phyloP scores from a whole-genome alignment of 2,113 vertebrate genomes.

The Coturnix japonica region DNA sequence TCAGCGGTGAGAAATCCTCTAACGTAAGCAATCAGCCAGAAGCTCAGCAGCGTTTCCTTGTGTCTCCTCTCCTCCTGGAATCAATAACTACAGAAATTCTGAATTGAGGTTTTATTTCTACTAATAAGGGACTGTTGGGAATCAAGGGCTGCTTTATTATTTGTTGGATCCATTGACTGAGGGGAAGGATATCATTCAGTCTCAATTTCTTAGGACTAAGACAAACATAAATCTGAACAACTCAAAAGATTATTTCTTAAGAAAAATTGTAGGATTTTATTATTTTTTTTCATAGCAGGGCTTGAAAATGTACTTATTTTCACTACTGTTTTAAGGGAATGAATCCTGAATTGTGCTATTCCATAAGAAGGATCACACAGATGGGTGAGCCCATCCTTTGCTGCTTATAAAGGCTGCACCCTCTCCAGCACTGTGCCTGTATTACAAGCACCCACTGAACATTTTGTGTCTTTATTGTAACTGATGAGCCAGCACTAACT shows the following conservation, averaged over 20 bases:
- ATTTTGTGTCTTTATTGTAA: background rate
- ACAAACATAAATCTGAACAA: background rate
- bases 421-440: background rate
- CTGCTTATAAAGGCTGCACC: background rate
- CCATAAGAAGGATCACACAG: background rate
- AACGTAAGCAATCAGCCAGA: background rate
- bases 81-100: slow-evolving; percentile 56
- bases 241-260: background rate
- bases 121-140: slow-evolving; percentile 9
- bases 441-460: background rate
- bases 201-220: background rate
- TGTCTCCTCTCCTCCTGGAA: slow-evolving; percentile 28
- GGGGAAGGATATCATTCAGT: background rate
- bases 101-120: background rate
- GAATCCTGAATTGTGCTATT: background rate
- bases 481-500: background rate
- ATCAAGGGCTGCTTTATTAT: background rate
- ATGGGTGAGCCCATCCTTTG: background rate
- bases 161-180: background rate
- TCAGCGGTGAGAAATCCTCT: slow-evolving; percentile 50
- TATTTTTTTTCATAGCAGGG: background rate
- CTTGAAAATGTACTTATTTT: background rate
- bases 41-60: slow-evolving; percentile 32
- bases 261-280: background rate
- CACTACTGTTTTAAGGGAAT: background rate